Evolutionary conservation across 1,140 invertebrate genomes (phyloP), one percentile per base, ranked within the genome.

Genomic region (Pogonomyrmex californicus): DNA sequence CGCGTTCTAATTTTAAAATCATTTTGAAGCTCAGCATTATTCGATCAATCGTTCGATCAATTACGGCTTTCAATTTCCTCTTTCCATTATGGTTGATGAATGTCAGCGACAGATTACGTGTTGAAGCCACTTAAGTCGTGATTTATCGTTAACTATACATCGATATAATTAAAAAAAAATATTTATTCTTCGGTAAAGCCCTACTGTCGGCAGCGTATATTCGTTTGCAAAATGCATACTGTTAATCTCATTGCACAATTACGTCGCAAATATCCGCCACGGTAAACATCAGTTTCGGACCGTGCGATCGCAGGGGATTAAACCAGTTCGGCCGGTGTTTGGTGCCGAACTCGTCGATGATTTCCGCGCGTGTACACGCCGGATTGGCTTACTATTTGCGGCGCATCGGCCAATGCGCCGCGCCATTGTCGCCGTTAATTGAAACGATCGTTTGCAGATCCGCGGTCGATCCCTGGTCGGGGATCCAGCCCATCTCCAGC

Each of bases 351-450:
- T 66, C 68, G 81, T 79, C 75, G 73, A 85, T 89, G 62, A 88
- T 86, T 82, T 76, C 60, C 33, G 49, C 58, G 78, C 71, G 73
- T 73, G 44, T 51, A 81, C 47, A 49, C 33, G 56, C 30, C 83
- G 71, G 66, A 86, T 71, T 60, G 33, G 10, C 49, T 73, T 54
- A 65, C 38, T 60, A 62, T 56, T 65, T 33, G 38, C 54, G 47
- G 75, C 65, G 44, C 62, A 82, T 75, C 58, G 41, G 63, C 60
- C 41, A 17, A 36, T 54, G 41, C 65, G 9, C 60, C 75, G 62
- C 44, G 54, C 77, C 56, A 73, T 79, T 88, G 68, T 88, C 56
- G 77, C 60, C 87, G 85, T 90, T 89, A 90, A 90, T 90, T 90
- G 87, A 89, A 90, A 81, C 87, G 88, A 77, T 89, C 87, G 73